Percentiles rank a stretch among this genome's conserved stretches.
phyloP scores from a whole-genome alignment of 2,797 vertebrate genomes.

The Pipistrellus pygmaeus region DNA sequence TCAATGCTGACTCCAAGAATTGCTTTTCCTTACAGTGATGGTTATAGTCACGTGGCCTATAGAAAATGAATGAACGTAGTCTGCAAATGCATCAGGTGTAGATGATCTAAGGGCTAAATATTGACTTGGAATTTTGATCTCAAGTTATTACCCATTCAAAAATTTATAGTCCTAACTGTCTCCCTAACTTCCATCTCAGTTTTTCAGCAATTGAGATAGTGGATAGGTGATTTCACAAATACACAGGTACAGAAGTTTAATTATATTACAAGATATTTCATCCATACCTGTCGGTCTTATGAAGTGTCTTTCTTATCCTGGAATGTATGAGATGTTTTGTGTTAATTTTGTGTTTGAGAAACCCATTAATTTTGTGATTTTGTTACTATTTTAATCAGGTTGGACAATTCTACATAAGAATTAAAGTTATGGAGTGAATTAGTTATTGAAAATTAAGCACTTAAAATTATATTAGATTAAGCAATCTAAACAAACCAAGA shows the following conservation, averaged over 20 bases:
- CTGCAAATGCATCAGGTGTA: background rate
- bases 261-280: background rate
- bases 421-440: background rate
- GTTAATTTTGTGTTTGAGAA: background rate
- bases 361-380: background rate
- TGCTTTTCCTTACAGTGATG: background rate
- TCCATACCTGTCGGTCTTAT: background rate
- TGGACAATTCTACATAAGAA: background rate
- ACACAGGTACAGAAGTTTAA: background rate
- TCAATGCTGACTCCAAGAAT: background rate
- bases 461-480: constrained; percentile 57
- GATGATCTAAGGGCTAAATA: background rate
- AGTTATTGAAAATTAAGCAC: constrained; percentile 31
- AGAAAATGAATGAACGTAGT: background rate
- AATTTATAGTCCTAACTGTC: background rate
- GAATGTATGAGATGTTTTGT: background rate
- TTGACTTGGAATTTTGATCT: background rate
- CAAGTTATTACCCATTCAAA: background rate
- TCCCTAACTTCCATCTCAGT: background rate
- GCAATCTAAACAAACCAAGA: background rate
- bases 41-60: background rate
- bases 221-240: background rate
- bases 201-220: background rate
- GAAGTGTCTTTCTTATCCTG: background rate
- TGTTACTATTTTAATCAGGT: background rate